These are phyloP conservation scores for Neodiprion pinetum DNA, from an alignment of 1,140 invertebrate species.

Conservation along the genomic window DNA sequence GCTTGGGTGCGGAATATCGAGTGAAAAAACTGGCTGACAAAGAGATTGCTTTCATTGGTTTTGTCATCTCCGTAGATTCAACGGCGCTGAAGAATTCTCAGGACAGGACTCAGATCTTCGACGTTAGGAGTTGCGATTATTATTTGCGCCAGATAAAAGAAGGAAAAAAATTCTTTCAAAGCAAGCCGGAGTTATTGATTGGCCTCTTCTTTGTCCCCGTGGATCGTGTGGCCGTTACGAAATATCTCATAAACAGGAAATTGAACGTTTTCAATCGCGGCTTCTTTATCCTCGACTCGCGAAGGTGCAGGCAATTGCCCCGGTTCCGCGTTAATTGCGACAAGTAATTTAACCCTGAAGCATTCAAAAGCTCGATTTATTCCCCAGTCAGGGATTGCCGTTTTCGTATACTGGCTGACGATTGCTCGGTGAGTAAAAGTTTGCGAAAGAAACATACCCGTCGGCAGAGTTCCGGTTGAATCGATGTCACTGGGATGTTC, in stretches of 20 bases:
- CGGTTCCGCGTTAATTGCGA: background rate
- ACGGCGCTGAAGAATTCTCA: background rate
- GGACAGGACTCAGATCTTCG: background rate
- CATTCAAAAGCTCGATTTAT: background rate
- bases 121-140: slow-evolving; percentile 7
- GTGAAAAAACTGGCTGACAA: background rate
- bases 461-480: background rate
- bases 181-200: too few relatives aligned
- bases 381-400: background rate
- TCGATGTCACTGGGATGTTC: slow-evolving; percentile 59
- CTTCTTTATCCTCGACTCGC: background rate
- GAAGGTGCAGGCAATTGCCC: background rate
- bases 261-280: background rate
- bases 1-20: background rate
- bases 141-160: background rate
- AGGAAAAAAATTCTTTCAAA: too few relatives aligned
- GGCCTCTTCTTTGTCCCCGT: too few relatives aligned
- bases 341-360: background rate
- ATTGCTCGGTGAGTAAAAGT: slow-evolving; percentile 33
- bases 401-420: slow-evolving; percentile 4
- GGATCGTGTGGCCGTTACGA: background rate
- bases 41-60: background rate
- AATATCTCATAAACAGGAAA: background rate
- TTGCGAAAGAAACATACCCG: slow-evolving; percentile 30
- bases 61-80: background rate